phyloP scores from a whole-genome alignment of 1,140 invertebrate species.

The Yoshiicerus persimilis region DNA sequence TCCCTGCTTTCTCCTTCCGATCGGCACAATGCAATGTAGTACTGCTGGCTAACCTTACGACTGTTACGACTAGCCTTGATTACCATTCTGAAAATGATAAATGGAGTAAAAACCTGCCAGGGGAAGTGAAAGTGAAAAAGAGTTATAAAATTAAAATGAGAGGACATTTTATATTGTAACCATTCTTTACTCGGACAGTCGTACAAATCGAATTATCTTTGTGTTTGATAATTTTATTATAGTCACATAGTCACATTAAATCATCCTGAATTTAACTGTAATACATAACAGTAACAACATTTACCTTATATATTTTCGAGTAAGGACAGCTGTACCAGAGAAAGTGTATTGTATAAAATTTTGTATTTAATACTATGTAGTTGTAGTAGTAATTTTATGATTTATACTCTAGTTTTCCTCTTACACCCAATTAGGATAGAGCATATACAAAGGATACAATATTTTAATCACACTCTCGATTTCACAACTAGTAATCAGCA shows the following conservation, averaged over 20 bases:
- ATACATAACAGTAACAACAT: background rate
- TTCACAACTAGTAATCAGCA: background rate
- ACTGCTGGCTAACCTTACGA: too few relatives aligned
- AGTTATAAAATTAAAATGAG: too few relatives aligned
- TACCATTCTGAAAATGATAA: too few relatives aligned
- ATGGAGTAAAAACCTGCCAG: too few relatives aligned
- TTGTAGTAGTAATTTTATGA: background rate
- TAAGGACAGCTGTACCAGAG: background rate
- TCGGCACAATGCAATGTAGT: too few relatives aligned
- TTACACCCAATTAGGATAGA: background rate
- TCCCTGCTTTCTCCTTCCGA: too few relatives aligned
- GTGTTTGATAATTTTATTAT: background rate
- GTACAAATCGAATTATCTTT: background rate
- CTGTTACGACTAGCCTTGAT: too few relatives aligned
- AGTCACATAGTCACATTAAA: background rate
- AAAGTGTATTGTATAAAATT: background rate
- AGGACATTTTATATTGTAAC: background rate
- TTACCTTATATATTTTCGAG: background rate
- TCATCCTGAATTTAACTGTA: background rate
- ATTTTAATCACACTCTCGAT: background rate
- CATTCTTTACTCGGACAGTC: background rate
- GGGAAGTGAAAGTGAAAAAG: too few relatives aligned
- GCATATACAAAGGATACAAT: background rate
- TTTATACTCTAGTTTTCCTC: background rate
- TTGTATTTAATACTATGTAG: background rate